These are phyloP conservation scores for Helicoverpa zea DNA, from an alignment of 1,140 invertebrate species.

Conservation along the genomic window DNA sequence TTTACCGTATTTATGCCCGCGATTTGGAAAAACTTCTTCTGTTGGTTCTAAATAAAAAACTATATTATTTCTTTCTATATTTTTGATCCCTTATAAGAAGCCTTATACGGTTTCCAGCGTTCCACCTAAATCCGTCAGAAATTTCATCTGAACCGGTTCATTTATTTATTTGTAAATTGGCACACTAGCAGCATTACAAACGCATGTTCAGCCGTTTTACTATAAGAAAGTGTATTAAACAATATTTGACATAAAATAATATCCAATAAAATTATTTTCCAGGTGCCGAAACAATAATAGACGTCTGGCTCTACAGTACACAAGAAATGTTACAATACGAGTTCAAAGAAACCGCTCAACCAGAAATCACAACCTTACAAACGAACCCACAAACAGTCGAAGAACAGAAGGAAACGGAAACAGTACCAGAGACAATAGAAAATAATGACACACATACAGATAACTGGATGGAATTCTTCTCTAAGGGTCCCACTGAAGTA, in stretches of 20 bases:
- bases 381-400: neutral
- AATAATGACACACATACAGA: slow-evolving; percentile 59
- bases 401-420: neutral
- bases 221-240: too few species aligned
- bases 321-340: slow-evolving; percentile 79
- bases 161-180: too few species aligned
- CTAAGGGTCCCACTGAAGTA: slow-evolving; percentile 69
- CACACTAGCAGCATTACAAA: too few species aligned
- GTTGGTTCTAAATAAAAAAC: too few species aligned
- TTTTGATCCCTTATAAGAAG: too few species aligned
- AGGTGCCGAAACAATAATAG: slow-evolving; percentile 92
- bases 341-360: slow-evolving; percentile 63
- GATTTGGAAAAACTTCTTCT: too few species aligned
- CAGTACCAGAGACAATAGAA: neutral
- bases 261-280: slow-evolving; percentile 54
- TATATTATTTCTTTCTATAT: too few species aligned
- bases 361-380: neutral
- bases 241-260: neutral
- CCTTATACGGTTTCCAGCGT: too few species aligned
- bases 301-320: slow-evolving; percentile 89
- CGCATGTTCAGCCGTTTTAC: too few species aligned
- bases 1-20: too few species aligned
- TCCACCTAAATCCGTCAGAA: too few species aligned
- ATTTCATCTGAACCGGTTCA: too few species aligned
- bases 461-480: slow-evolving; percentile 80